Conservation (phyloP, 2,888 invertebrate species). For the Silvanus unidentatus region DNA sequence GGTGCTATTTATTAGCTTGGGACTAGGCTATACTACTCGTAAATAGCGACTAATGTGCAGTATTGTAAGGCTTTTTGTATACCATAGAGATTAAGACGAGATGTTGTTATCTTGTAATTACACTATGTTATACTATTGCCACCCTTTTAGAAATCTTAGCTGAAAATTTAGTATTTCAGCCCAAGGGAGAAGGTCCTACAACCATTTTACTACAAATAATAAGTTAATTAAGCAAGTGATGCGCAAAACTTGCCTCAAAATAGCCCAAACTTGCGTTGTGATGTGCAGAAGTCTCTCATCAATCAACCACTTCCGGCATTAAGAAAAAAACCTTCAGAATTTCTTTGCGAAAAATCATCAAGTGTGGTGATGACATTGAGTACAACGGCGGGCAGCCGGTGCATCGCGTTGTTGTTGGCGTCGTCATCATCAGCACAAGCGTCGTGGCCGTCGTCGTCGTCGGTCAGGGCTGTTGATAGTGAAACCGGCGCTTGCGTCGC, state of each 20-base stretch:
- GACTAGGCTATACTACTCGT: conserved; percentile 36
- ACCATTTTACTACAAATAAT: too few species aligned
- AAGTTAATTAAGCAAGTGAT: too few species aligned
- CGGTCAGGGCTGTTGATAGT: conserved; percentile 45
- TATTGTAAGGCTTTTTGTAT: conserved; percentile 40
- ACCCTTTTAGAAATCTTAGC: conserved; percentile 16
- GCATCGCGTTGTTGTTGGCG: neutral
- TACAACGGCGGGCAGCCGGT: neutral
- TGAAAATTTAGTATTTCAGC: too few species aligned
- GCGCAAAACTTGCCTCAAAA: too few species aligned
- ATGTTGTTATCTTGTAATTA: conserved; percentile 38
- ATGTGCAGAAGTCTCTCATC: too few species aligned
- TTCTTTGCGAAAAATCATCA: too few species aligned
- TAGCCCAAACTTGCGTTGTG: too few species aligned
- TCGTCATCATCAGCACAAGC: neutral
- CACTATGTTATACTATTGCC: conserved; percentile 19
- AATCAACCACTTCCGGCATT: too few species aligned
- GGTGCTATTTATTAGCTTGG: conserved; percentile 31
- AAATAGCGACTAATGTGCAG: conserved; percentile 41
- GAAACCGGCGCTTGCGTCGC: conserved; percentile 42
- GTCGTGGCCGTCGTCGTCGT: conserved; percentile 10
- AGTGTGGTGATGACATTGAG: neutral
- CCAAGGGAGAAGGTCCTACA: too few species aligned
- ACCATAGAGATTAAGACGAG: conserved; percentile 39
- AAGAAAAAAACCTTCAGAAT: too few species aligned